Percentiles rank a stretch among this genome's conserved stretches.
Evolutionary conservation across 1,140 invertebrate species (phyloP).

Genomic region (Drosophila grimshawi): DNA sequence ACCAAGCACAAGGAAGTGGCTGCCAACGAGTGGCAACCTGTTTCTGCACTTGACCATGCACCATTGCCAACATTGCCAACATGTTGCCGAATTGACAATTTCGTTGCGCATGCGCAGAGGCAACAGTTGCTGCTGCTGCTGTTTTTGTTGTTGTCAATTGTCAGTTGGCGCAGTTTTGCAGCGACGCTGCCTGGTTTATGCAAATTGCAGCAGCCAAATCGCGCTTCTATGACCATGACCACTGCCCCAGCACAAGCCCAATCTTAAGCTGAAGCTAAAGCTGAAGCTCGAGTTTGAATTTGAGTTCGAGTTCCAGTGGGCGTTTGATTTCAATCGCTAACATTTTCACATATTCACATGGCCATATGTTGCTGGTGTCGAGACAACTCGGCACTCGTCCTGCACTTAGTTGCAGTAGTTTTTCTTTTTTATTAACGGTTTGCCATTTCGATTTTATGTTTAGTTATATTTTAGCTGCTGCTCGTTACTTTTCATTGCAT

Average conservation of each 20-base stretch:
- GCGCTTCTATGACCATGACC: conserved; percentile 44
- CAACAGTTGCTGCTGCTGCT: conserved; percentile 36
- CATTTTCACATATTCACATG: conserved; percentile 72
- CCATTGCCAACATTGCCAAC: conserved; percentile 49
- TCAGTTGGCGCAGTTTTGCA: conserved; percentile 51
- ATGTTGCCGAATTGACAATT: conserved; percentile 82
- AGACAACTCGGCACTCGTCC: conserved; percentile 60
- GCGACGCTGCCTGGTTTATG: conserved; percentile 66
- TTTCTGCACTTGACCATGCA: conserved; percentile 78
- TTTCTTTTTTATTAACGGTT: conserved; percentile 69
- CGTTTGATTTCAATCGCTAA: conserved; percentile 81
- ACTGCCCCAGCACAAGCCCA: conserved; percentile 53
- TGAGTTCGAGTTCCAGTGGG: conserved; percentile 66
- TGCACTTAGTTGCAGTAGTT: conserved; percentile 14
- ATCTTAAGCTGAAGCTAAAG: conserved; percentile 29
- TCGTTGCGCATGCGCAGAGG: conserved; percentile 68
- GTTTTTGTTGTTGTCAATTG: conserved; percentile 72
- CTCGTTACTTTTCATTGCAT: conserved; percentile 79
- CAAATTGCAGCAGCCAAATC: conserved; percentile 65
- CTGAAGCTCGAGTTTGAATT: conserved; percentile 55
- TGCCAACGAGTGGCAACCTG: conserved; percentile 65
- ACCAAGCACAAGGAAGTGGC: conserved; percentile 60
- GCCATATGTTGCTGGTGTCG: conserved; percentile 71
- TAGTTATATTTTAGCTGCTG: conserved; percentile 71
- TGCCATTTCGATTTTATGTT: conserved; percentile 78